A percentile compares a stretch with the other conserved stretches of the same genome.
Evolutionary conservation across 1,140 invertebrate species (phyloP).

Genomic region (Drosophila teissieri): DNA sequence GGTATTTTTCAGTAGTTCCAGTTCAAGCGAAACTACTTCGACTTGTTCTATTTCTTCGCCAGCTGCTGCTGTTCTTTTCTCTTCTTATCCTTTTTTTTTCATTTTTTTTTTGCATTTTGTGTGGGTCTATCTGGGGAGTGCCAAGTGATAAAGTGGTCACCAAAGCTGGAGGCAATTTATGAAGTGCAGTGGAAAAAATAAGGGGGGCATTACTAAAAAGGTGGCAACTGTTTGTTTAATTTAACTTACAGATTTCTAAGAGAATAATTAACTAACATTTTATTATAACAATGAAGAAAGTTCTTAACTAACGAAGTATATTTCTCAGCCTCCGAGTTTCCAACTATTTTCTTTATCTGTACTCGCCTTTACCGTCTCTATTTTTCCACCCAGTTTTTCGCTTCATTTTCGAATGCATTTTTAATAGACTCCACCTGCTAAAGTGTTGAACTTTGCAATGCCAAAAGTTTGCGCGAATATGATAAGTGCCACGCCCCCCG

Average conservation of each 20-base stretch:
- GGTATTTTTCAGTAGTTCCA: constrained; percentile 54
- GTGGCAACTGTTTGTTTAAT: not conserved
- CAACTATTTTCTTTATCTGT: not conserved
- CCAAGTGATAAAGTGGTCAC: constrained; percentile 54
- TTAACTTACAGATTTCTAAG: not conserved
- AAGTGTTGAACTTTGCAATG: constrained; percentile 47
- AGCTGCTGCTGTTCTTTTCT: constrained; percentile 11
- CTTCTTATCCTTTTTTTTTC: not conserved
- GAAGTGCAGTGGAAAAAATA: constrained; percentile 33
- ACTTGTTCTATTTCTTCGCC: constrained; percentile 44
- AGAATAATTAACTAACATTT: too few relatives aligned
- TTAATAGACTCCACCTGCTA: constrained; percentile 53
- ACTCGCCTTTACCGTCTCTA: not conserved
- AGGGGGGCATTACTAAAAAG: not conserved
- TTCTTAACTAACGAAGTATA: not conserved
- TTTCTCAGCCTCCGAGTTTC: not conserved
- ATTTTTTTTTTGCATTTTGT: constrained; percentile 1
- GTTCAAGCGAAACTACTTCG: constrained; percentile 46
- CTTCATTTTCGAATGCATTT: constrained; percentile 54
- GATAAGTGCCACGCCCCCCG: constrained; percentile 64
- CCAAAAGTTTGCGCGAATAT: constrained; percentile 63
- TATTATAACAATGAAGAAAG: too few relatives aligned
- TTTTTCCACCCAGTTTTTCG: constrained; percentile 6
- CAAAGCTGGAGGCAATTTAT: constrained; percentile 49
- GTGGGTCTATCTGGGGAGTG: constrained; percentile 34